Evolutionary conservation across 2,888 invertebrate species (phyloP).

Genomic region (Drosophila imparisetae): DNA sequence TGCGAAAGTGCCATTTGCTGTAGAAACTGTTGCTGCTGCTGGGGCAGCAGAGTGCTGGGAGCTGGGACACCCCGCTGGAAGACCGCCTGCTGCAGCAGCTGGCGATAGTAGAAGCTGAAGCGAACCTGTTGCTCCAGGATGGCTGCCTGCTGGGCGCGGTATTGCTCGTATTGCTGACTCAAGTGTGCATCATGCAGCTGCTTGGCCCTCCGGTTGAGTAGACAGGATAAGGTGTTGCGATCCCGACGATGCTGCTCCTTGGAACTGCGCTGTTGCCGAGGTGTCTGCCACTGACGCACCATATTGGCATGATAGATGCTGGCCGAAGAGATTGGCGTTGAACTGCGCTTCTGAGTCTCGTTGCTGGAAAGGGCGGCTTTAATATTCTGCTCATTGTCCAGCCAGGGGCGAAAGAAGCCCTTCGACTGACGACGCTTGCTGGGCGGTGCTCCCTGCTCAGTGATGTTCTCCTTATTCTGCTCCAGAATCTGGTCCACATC

Average conservation of each 20-base stretch:
- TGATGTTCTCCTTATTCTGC: constrained; percentile 33
- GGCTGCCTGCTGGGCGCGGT: constrained; percentile 52
- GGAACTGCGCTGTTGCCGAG: constrained; percentile 51
- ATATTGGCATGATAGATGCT: constrained; percentile 69
- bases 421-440: constrained; percentile 51
- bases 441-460: constrained; percentile 1
- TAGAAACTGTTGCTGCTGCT: constrained; percentile 68
- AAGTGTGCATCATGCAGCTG: constrained; percentile 62
- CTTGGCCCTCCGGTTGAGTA: constrained; percentile 62
- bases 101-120: constrained; percentile 71
- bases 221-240: constrained; percentile 69
- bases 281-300: constrained; percentile 59
- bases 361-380: constrained; percentile 5
- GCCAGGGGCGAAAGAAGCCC: constrained; percentile 63
- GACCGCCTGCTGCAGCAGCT: constrained; percentile 65
- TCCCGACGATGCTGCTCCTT: constrained; percentile 80
- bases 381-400: constrained; percentile 55
- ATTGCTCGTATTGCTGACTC: constrained; percentile 64
- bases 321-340: constrained; percentile 1
- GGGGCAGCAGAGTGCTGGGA: constrained; percentile 34
- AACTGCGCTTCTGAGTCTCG: background rate
- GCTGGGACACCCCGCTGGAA: constrained; percentile 42
- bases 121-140: constrained; percentile 69
- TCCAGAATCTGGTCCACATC: constrained; percentile 43
- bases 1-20: constrained; percentile 70